Percentiles rank a stretch among this genome's conserved stretches.
phyloP scores from a whole-genome alignment of 2,113 vertebrate species.

The Coregonus clupeaformis region DNA sequence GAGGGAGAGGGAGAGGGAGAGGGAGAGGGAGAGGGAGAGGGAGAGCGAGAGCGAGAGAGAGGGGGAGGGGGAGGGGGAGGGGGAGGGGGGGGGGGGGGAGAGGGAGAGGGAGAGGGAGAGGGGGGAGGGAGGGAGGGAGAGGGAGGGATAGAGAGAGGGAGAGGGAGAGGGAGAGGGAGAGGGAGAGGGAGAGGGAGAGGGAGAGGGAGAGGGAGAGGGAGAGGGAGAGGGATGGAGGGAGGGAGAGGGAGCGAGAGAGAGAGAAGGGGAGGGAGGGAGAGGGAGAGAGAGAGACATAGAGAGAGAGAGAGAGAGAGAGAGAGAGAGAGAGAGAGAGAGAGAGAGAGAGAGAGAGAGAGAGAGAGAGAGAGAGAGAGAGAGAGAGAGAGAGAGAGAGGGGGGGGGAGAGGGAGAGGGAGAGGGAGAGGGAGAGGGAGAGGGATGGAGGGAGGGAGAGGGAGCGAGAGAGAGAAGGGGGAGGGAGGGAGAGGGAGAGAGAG shows the following conservation, averaged over 20 bases:
- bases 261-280: too few relatives aligned
- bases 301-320: not conserved
- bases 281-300: too few relatives aligned
- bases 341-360: conserved; percentile 37
- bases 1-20: too few relatives aligned
- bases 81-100: not conserved
- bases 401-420: not conserved
- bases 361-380: accelerated
- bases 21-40: too few relatives aligned
- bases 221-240: conserved; percentile 40
- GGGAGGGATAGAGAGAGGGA: accelerated
- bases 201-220: not conserved
- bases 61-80: not conserved
- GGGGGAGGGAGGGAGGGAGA: not conserved
- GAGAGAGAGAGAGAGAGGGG: too few relatives aligned
- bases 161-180: too few relatives aligned
- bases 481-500: too few relatives aligned
- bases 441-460: conserved; percentile 28
- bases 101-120: conserved; percentile 32
- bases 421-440: not conserved
- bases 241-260: conserved; percentile 28
- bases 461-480: accelerated
- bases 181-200: not conserved
- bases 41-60: too few relatives aligned
- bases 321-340: not conserved